Conservation (phyloP, 2,888 invertebrate species). For the Synergus umbraculus region DNA sequence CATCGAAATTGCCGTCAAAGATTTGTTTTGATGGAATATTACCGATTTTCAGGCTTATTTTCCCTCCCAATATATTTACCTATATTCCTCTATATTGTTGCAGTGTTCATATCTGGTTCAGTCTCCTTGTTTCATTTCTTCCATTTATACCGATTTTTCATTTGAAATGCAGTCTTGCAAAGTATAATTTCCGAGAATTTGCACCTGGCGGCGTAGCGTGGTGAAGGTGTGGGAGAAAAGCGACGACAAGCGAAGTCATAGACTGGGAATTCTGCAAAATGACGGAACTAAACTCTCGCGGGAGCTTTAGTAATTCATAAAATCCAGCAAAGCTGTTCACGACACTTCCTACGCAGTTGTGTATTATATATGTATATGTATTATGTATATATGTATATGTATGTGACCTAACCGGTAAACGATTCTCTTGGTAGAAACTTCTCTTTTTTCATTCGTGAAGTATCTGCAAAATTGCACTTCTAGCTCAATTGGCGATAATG, state of each 20-base stretch:
- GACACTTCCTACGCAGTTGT: slow-evolving; percentile 30
- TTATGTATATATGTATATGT: not conserved
- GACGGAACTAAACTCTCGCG: slow-evolving; percentile 39
- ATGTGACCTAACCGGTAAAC: slow-evolving; percentile 42
- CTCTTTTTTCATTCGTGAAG: not conserved
- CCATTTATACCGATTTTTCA: slow-evolving; percentile 30
- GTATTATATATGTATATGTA: not conserved
- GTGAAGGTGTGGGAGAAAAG: slow-evolving; percentile 16
- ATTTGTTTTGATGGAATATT: not conserved
- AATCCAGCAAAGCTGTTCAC: slow-evolving; percentile 55
- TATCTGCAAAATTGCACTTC: not conserved
- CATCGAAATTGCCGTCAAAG: not conserved
- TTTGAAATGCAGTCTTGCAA: slow-evolving; percentile 30
- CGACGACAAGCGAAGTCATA: slow-evolving; percentile 14
- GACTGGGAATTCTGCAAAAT: slow-evolving; percentile 32
- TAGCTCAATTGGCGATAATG: not conserved
- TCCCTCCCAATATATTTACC: slow-evolving; percentile 13
- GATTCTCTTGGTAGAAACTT: slow-evolving; percentile 44
- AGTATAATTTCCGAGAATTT: slow-evolving; percentile 38
- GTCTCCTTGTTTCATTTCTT: slow-evolving; percentile 23
- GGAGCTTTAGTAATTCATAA: slow-evolving; percentile 60
- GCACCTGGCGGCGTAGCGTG: slow-evolving; percentile 19
- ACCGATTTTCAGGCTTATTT: not conserved
- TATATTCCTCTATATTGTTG: slow-evolving; percentile 11
- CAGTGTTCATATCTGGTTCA: not conserved